Evolutionary conservation across 2,113 vertebrate genomes (phyloP).

Genomic region (Drymodes brunneopygia): DNA sequence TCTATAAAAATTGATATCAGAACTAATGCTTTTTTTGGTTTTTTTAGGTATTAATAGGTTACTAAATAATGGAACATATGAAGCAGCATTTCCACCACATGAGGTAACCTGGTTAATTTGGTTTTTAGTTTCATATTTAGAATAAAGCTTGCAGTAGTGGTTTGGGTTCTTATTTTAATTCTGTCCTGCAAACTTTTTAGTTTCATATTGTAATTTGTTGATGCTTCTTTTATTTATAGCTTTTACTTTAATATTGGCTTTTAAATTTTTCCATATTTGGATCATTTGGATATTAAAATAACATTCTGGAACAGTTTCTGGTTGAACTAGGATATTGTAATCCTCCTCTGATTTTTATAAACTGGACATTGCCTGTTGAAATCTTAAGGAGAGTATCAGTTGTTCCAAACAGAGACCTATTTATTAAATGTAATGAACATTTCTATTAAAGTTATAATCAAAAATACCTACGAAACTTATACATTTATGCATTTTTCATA

Average conservation of each 20-base stretch:
- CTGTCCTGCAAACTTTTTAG: background rate
- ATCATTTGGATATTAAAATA: background rate
- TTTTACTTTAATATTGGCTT: background rate
- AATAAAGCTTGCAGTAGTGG: background rate
- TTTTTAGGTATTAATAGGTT: constrained; percentile 90
- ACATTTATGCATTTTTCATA: fast-evolving
- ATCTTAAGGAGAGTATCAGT: background rate
- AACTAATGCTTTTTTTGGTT: background rate
- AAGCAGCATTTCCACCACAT: constrained; percentile 96
- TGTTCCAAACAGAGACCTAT: background rate
- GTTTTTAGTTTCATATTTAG: background rate
- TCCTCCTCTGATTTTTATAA: background rate
- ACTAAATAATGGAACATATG: constrained; percentile 91
- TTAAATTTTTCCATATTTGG: background rate
- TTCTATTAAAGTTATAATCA: background rate
- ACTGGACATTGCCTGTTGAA: background rate
- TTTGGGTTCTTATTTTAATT: background rate
- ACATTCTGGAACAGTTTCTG: background rate
- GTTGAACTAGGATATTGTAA: background rate
- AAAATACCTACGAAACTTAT: background rate
- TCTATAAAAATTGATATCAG: background rate
- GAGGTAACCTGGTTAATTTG: constrained; percentile 78
- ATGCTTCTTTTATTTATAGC: background rate
- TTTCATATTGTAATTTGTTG: background rate
- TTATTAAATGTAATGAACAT: background rate